Evolutionary conservation across 2,888 invertebrate species (phyloP).

Genomic region (Platycnemis pennipes): DNA sequence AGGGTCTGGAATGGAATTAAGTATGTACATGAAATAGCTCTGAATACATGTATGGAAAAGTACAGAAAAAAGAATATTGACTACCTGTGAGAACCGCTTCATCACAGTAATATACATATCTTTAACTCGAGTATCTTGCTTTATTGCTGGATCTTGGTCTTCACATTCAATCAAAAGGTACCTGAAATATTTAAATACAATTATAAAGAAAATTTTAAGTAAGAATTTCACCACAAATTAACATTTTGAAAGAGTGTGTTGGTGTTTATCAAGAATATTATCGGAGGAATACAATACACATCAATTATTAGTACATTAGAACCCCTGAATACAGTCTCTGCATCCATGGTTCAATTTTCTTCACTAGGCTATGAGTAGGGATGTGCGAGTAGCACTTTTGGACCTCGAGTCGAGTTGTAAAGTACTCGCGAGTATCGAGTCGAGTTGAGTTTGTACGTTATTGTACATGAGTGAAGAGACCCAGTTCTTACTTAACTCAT

Average conservation of each 20-base stretch:
- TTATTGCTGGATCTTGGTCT: constrained; percentile 87
- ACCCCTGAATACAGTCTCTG: too few relatives aligned
- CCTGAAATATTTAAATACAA: constrained; percentile 73
- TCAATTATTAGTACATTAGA: too few relatives aligned
- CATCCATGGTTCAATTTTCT: too few relatives aligned
- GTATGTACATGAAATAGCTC: constrained; percentile 45
- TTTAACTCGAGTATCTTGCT: constrained; percentile 87
- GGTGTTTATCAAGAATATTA: too few relatives aligned
- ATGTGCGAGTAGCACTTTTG: too few relatives aligned
- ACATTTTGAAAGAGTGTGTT: background rate
- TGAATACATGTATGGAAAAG: background rate
- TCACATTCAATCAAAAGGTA: constrained; percentile 96
- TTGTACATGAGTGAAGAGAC: too few relatives aligned
- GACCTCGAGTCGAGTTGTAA: too few relatives aligned
- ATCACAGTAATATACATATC: constrained; percentile 95
- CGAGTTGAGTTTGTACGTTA: too few relatives aligned
- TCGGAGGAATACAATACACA: too few relatives aligned
- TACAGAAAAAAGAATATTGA: background rate
- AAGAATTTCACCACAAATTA: background rate
- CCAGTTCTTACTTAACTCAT: too few relatives aligned
- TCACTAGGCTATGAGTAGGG: too few relatives aligned
- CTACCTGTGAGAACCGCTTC: constrained; percentile 89
- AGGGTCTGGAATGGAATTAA: constrained; percentile 75
- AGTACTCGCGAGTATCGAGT: too few relatives aligned
- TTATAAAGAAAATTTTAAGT: background rate